Evolutionary conservation across 2,797 vertebrate species (phyloP).

Genomic region (Hydrolagus colliei): DNA sequence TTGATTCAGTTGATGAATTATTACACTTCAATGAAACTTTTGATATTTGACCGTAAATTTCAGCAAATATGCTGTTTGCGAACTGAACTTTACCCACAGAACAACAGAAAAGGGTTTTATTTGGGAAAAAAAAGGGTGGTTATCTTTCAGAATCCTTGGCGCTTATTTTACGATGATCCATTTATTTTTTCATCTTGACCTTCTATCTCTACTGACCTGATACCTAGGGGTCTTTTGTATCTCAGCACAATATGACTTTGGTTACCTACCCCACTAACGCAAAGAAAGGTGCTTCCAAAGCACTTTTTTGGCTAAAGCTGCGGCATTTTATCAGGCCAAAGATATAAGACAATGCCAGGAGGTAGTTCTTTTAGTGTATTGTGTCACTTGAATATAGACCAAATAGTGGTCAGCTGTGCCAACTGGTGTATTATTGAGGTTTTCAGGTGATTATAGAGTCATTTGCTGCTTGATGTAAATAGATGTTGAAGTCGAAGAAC

Average conservation of each 20-base stretch:
- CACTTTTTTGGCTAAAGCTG: no score
- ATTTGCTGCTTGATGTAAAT: not conserved
- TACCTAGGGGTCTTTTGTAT: not conserved
- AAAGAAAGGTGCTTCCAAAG: no score
- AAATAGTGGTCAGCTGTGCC: not conserved
- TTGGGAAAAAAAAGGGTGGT: not conserved
- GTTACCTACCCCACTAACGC: not conserved
- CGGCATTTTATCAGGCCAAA: no score
- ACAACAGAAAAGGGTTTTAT: not conserved
- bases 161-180: not conserved
- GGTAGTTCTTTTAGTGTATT: no score
- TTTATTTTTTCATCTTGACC: not conserved
- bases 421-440: not conserved
- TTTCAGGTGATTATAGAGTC: not conserved
- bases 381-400: no score
- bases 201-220: not conserved
- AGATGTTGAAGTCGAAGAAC: not conserved
- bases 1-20: conserved; percentile 21
- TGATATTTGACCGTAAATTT: conserved; percentile 10
- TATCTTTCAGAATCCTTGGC: not conserved
- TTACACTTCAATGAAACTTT: not conserved
- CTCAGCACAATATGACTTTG: not conserved
- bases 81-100: not conserved
- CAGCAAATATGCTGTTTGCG: not conserved
- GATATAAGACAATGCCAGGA: no score